Conservation (phyloP, 2,797 vertebrate species). For the Taeniopygia guttata region DNA sequence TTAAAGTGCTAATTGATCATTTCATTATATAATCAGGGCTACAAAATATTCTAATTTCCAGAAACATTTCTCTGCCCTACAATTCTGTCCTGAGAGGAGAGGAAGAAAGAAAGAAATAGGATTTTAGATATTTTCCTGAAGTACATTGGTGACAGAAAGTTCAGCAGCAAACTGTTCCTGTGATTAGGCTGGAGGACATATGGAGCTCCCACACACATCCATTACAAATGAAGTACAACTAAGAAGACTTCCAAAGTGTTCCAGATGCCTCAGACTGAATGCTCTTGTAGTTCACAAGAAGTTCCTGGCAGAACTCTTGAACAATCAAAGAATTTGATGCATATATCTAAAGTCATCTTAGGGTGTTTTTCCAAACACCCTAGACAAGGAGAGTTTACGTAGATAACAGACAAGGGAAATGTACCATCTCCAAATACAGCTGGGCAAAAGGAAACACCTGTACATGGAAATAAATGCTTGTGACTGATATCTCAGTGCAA, state of each 20-base stretch:
- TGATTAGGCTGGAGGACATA: conserved; percentile 2
- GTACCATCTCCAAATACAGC: background rate
- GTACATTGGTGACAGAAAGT: background rate
- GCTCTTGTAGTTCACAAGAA: background rate
- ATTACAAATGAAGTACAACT: background rate
- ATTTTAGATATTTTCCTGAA: background rate
- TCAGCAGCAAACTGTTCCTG: background rate
- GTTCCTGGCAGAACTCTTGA: background rate
- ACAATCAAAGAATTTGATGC: background rate
- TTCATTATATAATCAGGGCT: background rate
- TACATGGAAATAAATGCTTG: background rate
- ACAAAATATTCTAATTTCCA: background rate
- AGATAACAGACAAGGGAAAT: background rate
- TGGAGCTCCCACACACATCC: background rate
- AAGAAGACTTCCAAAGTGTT: background rate
- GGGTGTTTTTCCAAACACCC: background rate
- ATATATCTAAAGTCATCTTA: background rate
- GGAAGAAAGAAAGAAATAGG: background rate
- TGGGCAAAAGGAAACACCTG: background rate
- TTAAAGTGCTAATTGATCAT: background rate
- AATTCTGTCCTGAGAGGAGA: background rate
- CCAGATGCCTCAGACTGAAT: background rate
- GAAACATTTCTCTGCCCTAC: background rate
- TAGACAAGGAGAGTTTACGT: background rate
- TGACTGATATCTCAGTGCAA: background rate